These are phyloP conservation scores for Columba janthina DNA, from an alignment of 2,113 vertebrate species.

Conservation along the genomic window DNA sequence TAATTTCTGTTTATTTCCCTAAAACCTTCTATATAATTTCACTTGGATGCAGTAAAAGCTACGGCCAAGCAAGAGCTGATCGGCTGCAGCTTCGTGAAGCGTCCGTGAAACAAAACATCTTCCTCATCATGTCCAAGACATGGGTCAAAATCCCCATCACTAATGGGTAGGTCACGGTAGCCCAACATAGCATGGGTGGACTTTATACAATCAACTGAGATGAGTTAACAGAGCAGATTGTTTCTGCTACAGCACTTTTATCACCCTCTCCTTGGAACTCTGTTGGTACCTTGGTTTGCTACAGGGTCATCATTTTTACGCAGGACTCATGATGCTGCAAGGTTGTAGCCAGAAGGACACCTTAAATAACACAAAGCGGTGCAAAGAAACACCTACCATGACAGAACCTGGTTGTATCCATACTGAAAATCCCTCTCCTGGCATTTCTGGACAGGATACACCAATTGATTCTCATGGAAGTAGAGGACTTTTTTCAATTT, in stretches of 20 bases:
- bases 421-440: constrained; percentile 96
- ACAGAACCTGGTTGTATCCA: constrained; percentile 93
- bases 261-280: neutral
- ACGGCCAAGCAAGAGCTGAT: constrained; percentile 34
- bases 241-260: neutral
- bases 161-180: neutral
- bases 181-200: accelerated
- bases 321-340: neutral
- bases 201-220: neutral
- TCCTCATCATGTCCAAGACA: neutral
- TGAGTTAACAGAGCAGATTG: neutral
- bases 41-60: constrained; percentile 56
- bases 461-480: constrained; percentile 97
- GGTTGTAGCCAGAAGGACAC: neutral
- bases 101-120: constrained; percentile 1
- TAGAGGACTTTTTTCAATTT: constrained; percentile 92
- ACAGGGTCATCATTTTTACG: accelerated
- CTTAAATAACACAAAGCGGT: neutral
- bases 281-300: neutral
- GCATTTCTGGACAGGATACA: constrained; percentile 90
- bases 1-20: constrained; percentile 72
- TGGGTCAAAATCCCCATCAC: neutral
- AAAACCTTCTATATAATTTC: constrained; percentile 64
- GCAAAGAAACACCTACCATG: constrained; percentile 74
- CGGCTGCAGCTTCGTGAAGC: constrained; percentile 33